phyloP scores from a whole-genome alignment of 2,113 vertebrate species.

The Atrichornis clamosus region DNA sequence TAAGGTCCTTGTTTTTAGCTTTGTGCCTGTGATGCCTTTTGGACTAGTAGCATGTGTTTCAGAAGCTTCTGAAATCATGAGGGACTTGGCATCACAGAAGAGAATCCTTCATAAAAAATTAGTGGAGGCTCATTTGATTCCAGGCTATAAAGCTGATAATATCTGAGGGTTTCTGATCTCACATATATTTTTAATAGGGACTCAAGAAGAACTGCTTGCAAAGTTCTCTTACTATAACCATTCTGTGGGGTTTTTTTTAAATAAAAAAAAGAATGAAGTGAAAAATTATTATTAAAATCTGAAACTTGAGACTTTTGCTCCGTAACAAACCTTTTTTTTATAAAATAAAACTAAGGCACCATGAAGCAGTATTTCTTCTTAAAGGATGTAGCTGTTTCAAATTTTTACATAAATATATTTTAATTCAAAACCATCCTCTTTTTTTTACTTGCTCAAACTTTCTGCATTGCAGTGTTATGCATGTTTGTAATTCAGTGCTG shows the following conservation, averaged over 20 bases:
- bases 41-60: background rate
- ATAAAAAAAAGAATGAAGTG: background rate
- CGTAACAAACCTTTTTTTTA: background rate
- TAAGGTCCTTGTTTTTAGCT: slow-evolving; percentile 23
- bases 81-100: background rate
- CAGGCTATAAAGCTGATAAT: background rate
- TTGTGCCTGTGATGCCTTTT: background rate
- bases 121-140: background rate
- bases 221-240: background rate
- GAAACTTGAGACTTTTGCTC: background rate
- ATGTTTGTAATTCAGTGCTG: background rate
- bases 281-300: background rate
- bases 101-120: slow-evolving; percentile 1
- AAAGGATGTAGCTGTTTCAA: background rate
- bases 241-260: background rate
- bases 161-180: background rate
- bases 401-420: background rate
- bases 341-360: background rate
- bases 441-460: background rate
- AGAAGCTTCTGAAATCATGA: background rate
- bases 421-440: background rate
- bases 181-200: background rate
- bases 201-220: background rate
- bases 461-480: background rate
- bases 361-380: background rate